A percentile compares a stretch with the other conserved stretches of the same genome.
Conservation (phyloP, 2,888 invertebrate species). For the Philonicus albiceps region DNA sequence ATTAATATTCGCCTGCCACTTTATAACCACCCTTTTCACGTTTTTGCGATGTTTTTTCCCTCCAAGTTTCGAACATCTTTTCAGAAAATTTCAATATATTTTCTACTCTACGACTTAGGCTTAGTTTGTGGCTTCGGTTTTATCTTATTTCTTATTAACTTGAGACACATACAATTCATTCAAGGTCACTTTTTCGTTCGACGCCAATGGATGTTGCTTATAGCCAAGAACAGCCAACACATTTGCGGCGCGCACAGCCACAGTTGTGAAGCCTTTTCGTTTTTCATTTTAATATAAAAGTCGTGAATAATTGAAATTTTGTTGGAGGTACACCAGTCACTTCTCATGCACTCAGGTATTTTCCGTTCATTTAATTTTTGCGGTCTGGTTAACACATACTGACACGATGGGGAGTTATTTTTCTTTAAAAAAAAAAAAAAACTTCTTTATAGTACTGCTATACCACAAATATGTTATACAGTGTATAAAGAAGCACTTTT, state of each 20-base stretch:
- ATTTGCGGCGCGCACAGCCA: neutral
- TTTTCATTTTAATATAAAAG: constrained; percentile 2
- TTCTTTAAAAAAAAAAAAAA: too few relatives aligned
- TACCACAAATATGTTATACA: neutral
- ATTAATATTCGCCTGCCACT: neutral
- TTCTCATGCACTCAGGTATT: neutral
- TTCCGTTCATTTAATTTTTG: neutral
- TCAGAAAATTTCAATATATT: neutral
- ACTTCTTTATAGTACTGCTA: neutral
- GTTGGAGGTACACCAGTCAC: neutral
- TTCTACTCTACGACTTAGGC: neutral
- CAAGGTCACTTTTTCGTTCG: constrained; percentile 8
- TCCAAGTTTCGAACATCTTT: neutral
- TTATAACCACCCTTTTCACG: neutral
- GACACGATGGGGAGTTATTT: neutral
- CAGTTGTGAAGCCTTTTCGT: neutral
- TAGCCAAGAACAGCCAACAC: neutral
- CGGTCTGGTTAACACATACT: neutral
- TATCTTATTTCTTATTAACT: neutral
- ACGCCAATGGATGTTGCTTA: neutral
- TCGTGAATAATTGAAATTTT: constrained; percentile 11
- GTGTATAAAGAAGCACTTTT: neutral
- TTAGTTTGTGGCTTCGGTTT: neutral
- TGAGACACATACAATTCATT: too few relatives aligned
- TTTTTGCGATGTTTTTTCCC: neutral